Evolutionary conservation across 2,113 vertebrate species (phyloP).

Genomic region (Triplophysa tibetana): DNA sequence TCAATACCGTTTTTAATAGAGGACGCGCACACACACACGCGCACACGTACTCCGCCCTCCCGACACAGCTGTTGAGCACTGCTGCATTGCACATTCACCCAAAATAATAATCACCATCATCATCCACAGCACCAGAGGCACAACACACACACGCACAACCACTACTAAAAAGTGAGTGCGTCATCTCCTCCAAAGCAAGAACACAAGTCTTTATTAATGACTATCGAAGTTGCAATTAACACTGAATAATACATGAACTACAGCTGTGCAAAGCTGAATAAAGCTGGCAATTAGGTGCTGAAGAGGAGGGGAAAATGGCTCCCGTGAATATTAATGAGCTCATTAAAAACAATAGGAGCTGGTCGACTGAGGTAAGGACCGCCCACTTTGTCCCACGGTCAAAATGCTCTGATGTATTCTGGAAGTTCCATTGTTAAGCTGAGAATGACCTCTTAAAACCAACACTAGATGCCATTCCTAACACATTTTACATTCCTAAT

Average conservation of each 20-base stretch:
- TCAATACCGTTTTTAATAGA: conserved; percentile 74
- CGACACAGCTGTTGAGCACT: conserved; percentile 32
- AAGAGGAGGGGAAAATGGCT: conserved; percentile 67
- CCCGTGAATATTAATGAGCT: conserved; percentile 72
- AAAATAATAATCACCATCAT: conserved; percentile 40
- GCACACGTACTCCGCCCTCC: conserved; percentile 11
- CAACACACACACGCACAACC: conserved; percentile 27
- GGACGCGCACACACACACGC: conserved; percentile 32
- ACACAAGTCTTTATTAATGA: conserved; percentile 74
- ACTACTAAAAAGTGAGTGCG: conserved; percentile 46
- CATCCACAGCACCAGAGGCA: conserved; percentile 41
- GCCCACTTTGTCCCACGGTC: conserved; percentile 1
- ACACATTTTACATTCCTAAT: background rate
- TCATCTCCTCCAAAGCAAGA: conserved; percentile 63
- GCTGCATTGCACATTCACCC: conserved; percentile 33
- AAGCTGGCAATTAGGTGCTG: conserved; percentile 74
- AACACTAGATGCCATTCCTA: background rate
- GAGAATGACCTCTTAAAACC: background rate
- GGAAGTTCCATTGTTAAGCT: background rate
- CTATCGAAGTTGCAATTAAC: conserved; percentile 76
- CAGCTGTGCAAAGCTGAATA: conserved; percentile 78
- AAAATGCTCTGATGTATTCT: background rate
- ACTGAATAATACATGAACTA: conserved; percentile 80
- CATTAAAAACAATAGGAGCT: conserved; percentile 50
- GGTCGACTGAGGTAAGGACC: conserved; percentile 39